Base-by-base conservation (phyloP, 2,888 invertebrate species). In the Himalopsyche anomala region DNA sequence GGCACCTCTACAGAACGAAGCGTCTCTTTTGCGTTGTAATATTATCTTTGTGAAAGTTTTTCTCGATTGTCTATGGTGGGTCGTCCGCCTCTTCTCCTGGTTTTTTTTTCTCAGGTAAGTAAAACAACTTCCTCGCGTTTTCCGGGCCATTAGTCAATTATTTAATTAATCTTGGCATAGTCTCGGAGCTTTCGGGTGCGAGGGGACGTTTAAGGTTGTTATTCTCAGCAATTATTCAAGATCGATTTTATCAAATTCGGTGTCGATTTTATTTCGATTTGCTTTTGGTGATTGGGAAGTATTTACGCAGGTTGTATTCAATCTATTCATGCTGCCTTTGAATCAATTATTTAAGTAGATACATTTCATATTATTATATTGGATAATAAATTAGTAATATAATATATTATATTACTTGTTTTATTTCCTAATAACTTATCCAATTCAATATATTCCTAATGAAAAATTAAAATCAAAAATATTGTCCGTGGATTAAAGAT, bases 81-180 rank as follows among this genome's bases (percentile, higher is more conserved):
- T 45, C 36, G 51, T 54, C 17, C 69, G 74, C 79, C 45, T 55
- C 17, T 54, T 82, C 81, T 28, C 74, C 80, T 74, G 81, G 69
- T 86, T 83, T 80, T 79, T n/a, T 87, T 84, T 83, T 85, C 82
- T 28, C 88, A 88, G 88, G 88, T 89, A 89, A 88, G 87, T 89
- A 89, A 86, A 87, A 88, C 88, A 88, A 88, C 88, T 86, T 88
- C 87, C 88, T 87, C 88, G 84, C 88, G 89, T 87, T 89, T 90
- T 89, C 89, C 90, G 90, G 89, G 87, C 93, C 93, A 94, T 93
- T 94, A 93, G 92, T 90, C 92, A 92, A 92, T 91, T 92, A 92
- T 92, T 92, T 92, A 92, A 92, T 93, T 93, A 93, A 92, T 93
- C 91, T 85, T 84, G 81, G 81, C 87, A 80, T 83, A 55, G 55